Base-by-base conservation (phyloP, 1,140 invertebrate species). In the Formica exsecta region DNA sequence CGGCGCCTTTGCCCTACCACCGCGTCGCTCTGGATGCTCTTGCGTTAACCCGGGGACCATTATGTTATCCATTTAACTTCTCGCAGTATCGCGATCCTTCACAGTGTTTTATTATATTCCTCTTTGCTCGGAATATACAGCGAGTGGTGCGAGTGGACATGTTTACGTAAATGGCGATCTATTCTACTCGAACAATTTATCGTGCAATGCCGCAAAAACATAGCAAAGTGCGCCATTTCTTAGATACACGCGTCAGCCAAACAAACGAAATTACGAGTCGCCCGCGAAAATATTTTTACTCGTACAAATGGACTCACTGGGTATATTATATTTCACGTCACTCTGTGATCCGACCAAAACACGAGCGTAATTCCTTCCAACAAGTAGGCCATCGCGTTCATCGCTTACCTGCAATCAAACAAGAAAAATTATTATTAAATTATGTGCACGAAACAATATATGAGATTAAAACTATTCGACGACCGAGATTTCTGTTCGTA, bases 61-160 rank as follows among this genome's bases (percentile, higher is more conserved):
- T 92, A 89, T 86, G 83, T 91, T 91, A 88, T 86, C 91, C 86
- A 93, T 90, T 93, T 89, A 93, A 86, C 86, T 73, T 83, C 19
- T 48, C 66, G 25, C 41, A 36, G 77, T 80, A 88, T 86, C 90
- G 89, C 90, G 89, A 91, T 90, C 76, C 80, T 51, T 68, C 71
- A 71, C 29, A 51, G n/a, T 65, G 80, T 86, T 90, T 90, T 90
- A 79, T 83, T 83, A 61, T 83, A 61, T 83, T 73, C 25, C 38
- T 32, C 54, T 48, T 44, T 32, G 48, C 66, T 29, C 7, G 36
- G 25, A 7, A 51, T 32, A n/a, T 25, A 71, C 48, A 66, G 41
- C 64, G n/a, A 22, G 22, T 65, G 19, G 38, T 13, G n/a, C 66
- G 68, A 48, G 54, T 29, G 54, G 38, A 74, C 57, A 61, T 85